Conservation (phyloP, 2,113 vertebrate species). For the Erinaceus europaeus region DNA sequence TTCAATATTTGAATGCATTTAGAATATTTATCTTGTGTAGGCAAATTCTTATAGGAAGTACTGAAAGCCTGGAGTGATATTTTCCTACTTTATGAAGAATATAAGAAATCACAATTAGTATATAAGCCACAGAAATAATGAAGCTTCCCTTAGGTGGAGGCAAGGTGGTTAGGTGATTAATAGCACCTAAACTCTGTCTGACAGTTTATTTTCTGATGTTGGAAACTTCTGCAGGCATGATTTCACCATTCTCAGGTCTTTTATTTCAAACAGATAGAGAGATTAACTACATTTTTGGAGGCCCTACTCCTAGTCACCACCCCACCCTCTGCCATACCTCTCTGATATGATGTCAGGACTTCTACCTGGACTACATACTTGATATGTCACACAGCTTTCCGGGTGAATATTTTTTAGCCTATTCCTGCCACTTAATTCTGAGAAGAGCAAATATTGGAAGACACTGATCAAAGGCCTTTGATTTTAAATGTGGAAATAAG, state of each 20-base stretch:
- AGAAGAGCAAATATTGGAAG: neutral
- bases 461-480: neutral
- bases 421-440: neutral
- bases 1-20: neutral
- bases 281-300: no score
- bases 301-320: no score
- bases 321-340: no score
- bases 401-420: no score
- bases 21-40: neutral
- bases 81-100: neutral
- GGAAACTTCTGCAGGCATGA: no score
- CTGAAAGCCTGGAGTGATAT: neutral
- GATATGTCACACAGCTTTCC: no score
- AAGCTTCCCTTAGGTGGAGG: neutral
- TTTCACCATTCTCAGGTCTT: no score
- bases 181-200: neutral
- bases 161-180: neutral
- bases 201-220: no score
- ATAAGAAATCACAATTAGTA: neutral
- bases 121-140: neutral
- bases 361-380: no score
- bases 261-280: no score
- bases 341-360: no score
- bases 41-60: neutral
- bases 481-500: neutral